Evolutionary conservation across 2,797 vertebrate species (phyloP).

Genomic region (Odontamblyopus rebecca): DNA sequence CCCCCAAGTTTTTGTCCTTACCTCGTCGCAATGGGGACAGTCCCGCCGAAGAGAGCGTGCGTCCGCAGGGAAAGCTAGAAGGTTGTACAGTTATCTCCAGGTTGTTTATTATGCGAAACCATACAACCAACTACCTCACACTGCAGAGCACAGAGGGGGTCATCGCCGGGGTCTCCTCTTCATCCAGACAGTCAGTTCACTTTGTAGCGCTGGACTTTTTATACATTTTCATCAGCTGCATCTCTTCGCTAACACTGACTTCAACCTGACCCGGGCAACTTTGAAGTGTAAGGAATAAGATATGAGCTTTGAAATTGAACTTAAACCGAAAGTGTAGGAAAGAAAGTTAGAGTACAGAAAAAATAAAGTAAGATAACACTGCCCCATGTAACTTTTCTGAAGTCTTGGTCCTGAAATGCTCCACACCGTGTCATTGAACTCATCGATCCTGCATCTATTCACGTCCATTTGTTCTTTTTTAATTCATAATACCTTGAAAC

Average conservation of each 20-base stretch:
- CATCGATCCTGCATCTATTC: too few relatives aligned
- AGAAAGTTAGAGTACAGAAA: neutral
- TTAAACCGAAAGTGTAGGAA: neutral
- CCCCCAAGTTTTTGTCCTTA: constrained; percentile 52
- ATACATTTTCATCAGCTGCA: neutral
- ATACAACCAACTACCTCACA: constrained; percentile 94
- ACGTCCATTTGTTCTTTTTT: too few relatives aligned
- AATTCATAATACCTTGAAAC: too few relatives aligned
- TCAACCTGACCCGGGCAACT: neutral
- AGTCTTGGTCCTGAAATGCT: too few relatives aligned
- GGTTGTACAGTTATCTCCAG: constrained; percentile 83
- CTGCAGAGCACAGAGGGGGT: constrained; percentile 77
- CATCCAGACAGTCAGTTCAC: constrained; percentile 13
- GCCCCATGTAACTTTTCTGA: too few relatives aligned
- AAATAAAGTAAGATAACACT: neutral
- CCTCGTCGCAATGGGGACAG: constrained; percentile 24
- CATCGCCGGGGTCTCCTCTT: constrained; percentile 46
- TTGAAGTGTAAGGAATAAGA: neutral
- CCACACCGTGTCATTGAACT: too few relatives aligned
- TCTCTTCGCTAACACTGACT: neutral
- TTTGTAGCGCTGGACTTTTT: constrained; percentile 17
- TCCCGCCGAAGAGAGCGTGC: constrained; percentile 66
- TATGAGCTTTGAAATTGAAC: neutral
- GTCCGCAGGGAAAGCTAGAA: constrained; percentile 88
- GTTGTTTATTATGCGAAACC: constrained; percentile 81